Evolutionary conservation across 1,140 invertebrate genomes (phyloP).

Genomic region (Scaptomyza pallida): DNA sequence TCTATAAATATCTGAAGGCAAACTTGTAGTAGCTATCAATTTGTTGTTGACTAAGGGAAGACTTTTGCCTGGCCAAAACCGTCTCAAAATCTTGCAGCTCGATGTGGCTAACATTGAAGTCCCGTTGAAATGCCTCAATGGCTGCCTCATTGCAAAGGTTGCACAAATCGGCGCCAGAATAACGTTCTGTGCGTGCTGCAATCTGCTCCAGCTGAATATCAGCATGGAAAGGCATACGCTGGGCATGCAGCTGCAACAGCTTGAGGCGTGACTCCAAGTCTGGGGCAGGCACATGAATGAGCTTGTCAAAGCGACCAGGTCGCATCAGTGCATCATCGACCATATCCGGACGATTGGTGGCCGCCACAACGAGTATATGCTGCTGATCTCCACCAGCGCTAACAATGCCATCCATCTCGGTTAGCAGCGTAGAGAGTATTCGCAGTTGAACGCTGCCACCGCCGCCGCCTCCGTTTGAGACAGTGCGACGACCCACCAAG

Average conservation of each 20-base stretch:
- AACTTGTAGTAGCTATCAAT: conserved; percentile 83
- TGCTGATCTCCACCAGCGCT: conserved; percentile 46
- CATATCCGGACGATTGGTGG: conserved; percentile 91
- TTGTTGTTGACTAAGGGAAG: conserved; percentile 85
- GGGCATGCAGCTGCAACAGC: conserved; percentile 86
- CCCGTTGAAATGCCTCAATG: conserved; percentile 86
- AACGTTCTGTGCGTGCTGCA: conserved; percentile 87
- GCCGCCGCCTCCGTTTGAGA: conserved; percentile 59
- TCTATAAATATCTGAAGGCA: conserved; percentile 36
- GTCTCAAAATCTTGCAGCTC: conserved; percentile 85
- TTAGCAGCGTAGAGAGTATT: conserved; percentile 88
- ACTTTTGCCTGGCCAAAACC: conserved; percentile 85
- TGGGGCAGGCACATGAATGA: conserved; percentile 91
- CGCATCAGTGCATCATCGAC: conserved; percentile 91
- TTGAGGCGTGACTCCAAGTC: conserved; percentile 86
- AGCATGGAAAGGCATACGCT: conserved; percentile 87
- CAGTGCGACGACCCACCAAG: conserved; percentile 86
- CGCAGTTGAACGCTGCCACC: conserved; percentile 86
- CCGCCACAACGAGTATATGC: conserved; percentile 88
- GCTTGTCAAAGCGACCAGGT: conserved; percentile 90
- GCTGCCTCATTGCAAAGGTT: conserved; percentile 90
- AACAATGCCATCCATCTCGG: conserved; percentile 89
- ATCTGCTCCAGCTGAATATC: conserved; percentile 87
- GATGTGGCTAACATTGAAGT: conserved; percentile 84
- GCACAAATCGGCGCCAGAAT: conserved; percentile 92